These are phyloP conservation scores for Leptopilina clavipes DNA, from an alignment of 1,140 invertebrate species.

Conservation along the genomic window DNA sequence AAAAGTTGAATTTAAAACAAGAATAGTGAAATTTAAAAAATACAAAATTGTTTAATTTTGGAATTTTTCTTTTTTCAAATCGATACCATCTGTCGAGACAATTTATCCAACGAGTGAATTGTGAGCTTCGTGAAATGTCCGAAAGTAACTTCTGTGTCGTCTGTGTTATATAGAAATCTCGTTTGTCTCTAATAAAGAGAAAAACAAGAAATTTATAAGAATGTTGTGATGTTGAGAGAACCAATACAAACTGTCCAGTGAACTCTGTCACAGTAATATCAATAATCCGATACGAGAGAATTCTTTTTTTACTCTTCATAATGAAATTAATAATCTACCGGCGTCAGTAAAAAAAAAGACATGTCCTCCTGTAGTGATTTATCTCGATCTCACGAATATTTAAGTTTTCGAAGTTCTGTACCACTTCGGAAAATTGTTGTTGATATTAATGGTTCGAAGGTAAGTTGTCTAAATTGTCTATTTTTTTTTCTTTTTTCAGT, in stretches of 20 bases:
- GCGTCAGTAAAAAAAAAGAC: conserved; percentile 34
- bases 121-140: background rate
- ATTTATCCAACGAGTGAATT: background rate
- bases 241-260: background rate
- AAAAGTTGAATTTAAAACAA: background rate
- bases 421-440: conserved; percentile 88
- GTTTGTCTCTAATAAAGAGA: background rate
- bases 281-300: conserved; percentile 30
- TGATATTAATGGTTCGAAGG: conserved; percentile 85
- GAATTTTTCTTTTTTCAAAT: too few species aligned
- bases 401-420: conserved; percentile 89
- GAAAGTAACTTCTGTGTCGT: background rate
- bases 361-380: conserved; percentile 83
- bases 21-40: too few species aligned
- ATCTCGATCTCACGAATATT: conserved; percentile 86
- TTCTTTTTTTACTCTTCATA: background rate
- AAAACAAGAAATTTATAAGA: conserved; percentile 7
- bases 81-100: background rate
- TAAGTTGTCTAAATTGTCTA: conserved; percentile 61
- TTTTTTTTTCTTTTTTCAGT: conserved; percentile 33
- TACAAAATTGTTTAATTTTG: too few species aligned
- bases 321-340: conserved; percentile 21
- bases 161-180: background rate
- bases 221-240: conserved; percentile 3
- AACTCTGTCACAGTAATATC: conserved; percentile 16